Conservation (phyloP, 2,113 vertebrate genomes). For the Callospermophilus lateralis region DNA sequence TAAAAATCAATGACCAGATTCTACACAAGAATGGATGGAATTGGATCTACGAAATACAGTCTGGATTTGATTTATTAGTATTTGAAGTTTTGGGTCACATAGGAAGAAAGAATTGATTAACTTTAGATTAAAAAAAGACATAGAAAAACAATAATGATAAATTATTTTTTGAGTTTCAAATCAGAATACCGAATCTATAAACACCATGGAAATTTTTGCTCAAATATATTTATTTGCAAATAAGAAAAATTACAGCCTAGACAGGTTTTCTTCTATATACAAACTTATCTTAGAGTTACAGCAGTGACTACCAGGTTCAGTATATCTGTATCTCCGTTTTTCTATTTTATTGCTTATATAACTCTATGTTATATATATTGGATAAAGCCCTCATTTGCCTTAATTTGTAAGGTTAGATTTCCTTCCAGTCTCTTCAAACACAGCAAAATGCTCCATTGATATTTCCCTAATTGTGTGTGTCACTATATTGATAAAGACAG, state of each 20-base stretch:
- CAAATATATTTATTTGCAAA: neutral
- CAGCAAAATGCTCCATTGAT: neutral
- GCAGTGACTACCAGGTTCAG: neutral
- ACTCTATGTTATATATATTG: neutral
- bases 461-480: neutral
- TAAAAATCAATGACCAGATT: conserved; percentile 26
- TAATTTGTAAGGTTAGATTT: conserved; percentile 53
- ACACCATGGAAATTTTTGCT: neutral
- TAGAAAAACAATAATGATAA: conserved; percentile 17
- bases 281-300: neutral
- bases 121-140: neutral
- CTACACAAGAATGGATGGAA: neutral
- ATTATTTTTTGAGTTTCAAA: conserved; percentile 36
- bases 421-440: neutral
- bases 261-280: neutral
- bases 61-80: conserved; percentile 40
- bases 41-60: neutral
- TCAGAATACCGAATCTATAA: conserved; percentile 5
- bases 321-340: neutral
- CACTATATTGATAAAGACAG: conserved; percentile 9
- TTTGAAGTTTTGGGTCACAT: neutral
- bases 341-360: neutral
- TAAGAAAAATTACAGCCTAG: conserved; percentile 19
- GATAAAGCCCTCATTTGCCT: conserved; percentile 4
- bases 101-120: conserved; percentile 31